Evolutionary conservation across 92 coral and sea anemone species (phyloP).

Genomic region (Zoanthus gigantus): DNA sequence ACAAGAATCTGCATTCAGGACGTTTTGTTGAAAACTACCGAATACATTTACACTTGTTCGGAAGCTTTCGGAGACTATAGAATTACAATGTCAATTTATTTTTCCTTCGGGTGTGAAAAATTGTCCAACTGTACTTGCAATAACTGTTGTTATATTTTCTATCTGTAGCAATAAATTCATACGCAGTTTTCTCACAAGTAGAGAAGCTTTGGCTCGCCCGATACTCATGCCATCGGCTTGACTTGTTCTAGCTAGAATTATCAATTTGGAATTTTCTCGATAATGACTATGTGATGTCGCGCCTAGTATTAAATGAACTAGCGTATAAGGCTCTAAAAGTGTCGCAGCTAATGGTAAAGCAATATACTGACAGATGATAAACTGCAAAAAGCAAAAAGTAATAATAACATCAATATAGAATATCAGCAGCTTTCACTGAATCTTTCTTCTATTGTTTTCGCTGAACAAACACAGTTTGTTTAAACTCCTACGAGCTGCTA

Average conservation of each 20-base stretch:
- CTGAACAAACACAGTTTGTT: slow-evolving; percentile 50
- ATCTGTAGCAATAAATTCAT: neutral
- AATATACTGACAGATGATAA: neutral
- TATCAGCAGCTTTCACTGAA: neutral
- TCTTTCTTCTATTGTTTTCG: slow-evolving; percentile 23
- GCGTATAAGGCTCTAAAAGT: slow-evolving; percentile 12
- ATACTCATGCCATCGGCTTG: neutral
- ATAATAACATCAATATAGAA: neutral
- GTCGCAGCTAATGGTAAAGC: neutral
- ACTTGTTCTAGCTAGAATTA: neutral
- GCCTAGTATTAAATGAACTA: slow-evolving; percentile 6
- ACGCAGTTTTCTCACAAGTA: neutral
- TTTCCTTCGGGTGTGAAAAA: neutral
- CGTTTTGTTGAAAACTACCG: neutral
- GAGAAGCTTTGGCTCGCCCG: neutral
- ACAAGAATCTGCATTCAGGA: slow-evolving; percentile 3
- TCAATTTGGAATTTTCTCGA: neutral
- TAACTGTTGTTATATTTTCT: neutral
- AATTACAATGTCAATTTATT: neutral
- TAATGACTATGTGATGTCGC: neutral
- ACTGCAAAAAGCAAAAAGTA: slow-evolving; percentile 3
- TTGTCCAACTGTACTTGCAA: neutral
- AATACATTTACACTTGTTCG: neutral
- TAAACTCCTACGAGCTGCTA: slow-evolving; percentile 43
- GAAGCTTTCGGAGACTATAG: neutral